Evolutionary conservation across 2,797 vertebrate species (phyloP).

Genomic region (Orientallactaga sibirica): DNA sequence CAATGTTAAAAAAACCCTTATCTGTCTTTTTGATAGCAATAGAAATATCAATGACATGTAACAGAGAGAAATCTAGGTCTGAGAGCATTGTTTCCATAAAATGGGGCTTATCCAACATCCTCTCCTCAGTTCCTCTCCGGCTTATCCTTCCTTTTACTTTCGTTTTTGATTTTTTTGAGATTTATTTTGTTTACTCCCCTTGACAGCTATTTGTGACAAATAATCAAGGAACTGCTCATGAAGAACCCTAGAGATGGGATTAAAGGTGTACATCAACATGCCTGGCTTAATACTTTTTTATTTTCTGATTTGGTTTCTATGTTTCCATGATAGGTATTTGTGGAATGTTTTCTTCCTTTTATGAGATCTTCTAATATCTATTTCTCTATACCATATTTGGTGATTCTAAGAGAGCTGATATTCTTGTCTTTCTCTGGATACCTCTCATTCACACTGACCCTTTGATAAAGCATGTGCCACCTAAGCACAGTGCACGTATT

Average conservation of each 20-base stretch:
- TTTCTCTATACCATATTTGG: neutral
- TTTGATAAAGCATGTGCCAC: neutral
- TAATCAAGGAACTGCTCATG: neutral
- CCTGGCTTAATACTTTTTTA: neutral
- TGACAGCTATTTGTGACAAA: neutral
- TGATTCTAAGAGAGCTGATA: neutral
- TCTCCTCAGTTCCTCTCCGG: neutral
- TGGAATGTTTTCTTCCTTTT: neutral
- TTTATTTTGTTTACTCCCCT: neutral
- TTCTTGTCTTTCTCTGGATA: neutral
- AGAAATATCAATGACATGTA: constrained; percentile 93
- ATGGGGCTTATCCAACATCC: neutral
- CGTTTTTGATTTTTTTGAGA: neutral
- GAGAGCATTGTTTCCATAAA: constrained; percentile 73
- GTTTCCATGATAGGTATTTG: neutral
- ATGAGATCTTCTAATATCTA: neutral
- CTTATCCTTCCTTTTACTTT: neutral
- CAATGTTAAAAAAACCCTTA: constrained; percentile 93
- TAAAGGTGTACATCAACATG: too few species aligned
- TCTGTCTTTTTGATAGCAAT: constrained; percentile 91
- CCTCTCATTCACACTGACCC: neutral
- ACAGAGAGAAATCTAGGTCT: constrained; percentile 90
- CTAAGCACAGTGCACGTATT: too few species aligned
- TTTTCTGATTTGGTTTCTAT: neutral
- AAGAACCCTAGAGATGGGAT: neutral